Percentiles rank a stretch among this genome's conserved stretches.
phyloP scores from a whole-genome alignment of 1,140 invertebrate species.

The Centruroides vittatus region DNA sequence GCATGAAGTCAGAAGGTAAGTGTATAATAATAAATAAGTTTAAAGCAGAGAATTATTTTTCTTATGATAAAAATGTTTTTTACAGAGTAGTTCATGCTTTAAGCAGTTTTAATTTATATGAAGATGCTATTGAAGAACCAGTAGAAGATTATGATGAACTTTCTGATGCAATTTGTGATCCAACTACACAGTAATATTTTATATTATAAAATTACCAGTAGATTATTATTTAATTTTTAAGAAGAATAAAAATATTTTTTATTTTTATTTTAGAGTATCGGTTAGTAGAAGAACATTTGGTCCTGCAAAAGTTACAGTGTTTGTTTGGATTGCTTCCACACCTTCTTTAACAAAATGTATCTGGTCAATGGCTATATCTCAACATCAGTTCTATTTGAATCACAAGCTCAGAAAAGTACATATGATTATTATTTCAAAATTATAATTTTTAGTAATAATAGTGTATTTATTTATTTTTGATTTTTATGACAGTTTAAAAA shows the following conservation, averaged over 20 bases:
- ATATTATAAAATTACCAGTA: not conserved
- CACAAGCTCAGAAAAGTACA: slow-evolving; percentile 17
- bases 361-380: slow-evolving; percentile 43
- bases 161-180: slow-evolving; percentile 37
- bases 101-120: slow-evolving; percentile 41
- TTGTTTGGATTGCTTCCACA: slow-evolving; percentile 38
- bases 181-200: slow-evolving; percentile 37
- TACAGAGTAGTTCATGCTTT: slow-evolving; percentile 37
- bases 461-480: too few relatives aligned
- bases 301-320: slow-evolving; percentile 40
- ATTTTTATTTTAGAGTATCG: slow-evolving; percentile 31
- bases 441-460: too few relatives aligned
- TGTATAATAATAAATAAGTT: not conserved
- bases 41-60: too few relatives aligned
- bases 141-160: slow-evolving; percentile 34
- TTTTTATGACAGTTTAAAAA: too few relatives aligned
- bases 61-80: not conserved
- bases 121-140: slow-evolving; percentile 36
- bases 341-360: slow-evolving; percentile 39
- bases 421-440: not conserved
- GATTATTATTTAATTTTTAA: too few relatives aligned
- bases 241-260: not conserved
- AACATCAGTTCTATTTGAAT: slow-evolving; percentile 45
- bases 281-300: slow-evolving; percentile 39
- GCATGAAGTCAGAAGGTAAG: slow-evolving; percentile 40